Evolutionary conservation across 2,888 invertebrate genomes (phyloP).

Genomic region (Pelosia muscerda): DNA sequence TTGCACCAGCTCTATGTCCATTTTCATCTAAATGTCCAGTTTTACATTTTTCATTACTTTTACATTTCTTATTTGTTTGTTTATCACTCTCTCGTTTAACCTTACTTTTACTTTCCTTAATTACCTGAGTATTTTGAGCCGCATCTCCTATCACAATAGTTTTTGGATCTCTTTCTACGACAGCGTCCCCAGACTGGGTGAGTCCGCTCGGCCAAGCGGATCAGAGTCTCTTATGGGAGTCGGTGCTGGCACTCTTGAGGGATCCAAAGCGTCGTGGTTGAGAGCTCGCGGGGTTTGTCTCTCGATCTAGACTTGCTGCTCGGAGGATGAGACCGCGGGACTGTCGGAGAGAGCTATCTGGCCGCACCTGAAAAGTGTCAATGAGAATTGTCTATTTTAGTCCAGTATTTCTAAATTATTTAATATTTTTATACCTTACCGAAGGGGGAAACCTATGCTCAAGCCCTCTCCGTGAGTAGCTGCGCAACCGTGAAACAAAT

Average conservation of each 20-base stretch:
- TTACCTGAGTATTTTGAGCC: constrained; percentile 46
- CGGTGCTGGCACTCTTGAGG: constrained; percentile 77
- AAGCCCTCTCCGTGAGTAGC: too few relatives aligned
- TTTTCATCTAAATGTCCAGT: constrained; percentile 30
- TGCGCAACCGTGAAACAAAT: too few relatives aligned
- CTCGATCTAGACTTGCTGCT: constrained; percentile 82
- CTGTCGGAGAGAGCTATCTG: constrained; percentile 67
- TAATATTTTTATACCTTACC: too few relatives aligned
- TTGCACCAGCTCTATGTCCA: constrained; percentile 36
- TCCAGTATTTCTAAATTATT: neutral
- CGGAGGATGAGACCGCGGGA: constrained; percentile 80
- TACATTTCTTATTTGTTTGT: constrained; percentile 18
- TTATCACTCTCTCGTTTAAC: constrained; percentile 30
- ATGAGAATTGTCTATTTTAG: neutral
- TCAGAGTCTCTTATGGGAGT: constrained; percentile 84
- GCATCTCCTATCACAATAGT: constrained; percentile 42
- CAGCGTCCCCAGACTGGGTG: constrained; percentile 53
- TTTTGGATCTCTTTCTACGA: constrained; percentile 46
- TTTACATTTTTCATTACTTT: constrained; percentile 23
- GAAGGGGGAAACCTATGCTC: too few relatives aligned
- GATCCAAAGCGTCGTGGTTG: constrained; percentile 73
- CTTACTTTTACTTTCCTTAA: constrained; percentile 38
- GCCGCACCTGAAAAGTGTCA: constrained; percentile 57
- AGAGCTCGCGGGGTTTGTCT: constrained; percentile 62
- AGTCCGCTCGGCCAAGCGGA: constrained; percentile 70